Conservation (phyloP, 1,140 invertebrate genomes). For the Aphidius gifuensis region DNA sequence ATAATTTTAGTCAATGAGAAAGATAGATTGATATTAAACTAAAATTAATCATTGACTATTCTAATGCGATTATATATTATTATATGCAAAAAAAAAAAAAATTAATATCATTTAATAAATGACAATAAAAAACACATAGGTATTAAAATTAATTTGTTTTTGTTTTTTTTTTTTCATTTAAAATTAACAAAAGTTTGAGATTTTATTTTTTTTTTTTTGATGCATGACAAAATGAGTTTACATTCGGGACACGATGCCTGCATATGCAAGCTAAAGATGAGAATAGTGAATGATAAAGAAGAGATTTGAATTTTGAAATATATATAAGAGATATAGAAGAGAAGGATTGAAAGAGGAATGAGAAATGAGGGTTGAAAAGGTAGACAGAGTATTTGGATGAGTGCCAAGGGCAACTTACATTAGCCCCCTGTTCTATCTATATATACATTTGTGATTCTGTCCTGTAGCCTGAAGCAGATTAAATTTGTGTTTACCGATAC, state of each 20-base stretch:
- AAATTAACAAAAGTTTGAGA: too few species aligned
- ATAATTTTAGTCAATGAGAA: too few species aligned
- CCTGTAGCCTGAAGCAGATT: slow-evolving; percentile 25
- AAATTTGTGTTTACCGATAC: slow-evolving; percentile 33
- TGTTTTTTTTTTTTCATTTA: too few species aligned
- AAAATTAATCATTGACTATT: too few species aligned
- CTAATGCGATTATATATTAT: too few species aligned
- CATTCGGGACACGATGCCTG: slow-evolving; percentile 30
- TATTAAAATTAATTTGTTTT: too few species aligned
- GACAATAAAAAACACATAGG: too few species aligned
- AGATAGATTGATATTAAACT: too few species aligned
- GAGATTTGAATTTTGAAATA: slow-evolving; percentile 6
- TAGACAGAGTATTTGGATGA: slow-evolving; percentile 36
- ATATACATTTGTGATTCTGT: slow-evolving; percentile 31
- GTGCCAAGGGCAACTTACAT: slow-evolving; percentile 46
- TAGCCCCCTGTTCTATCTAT: slow-evolving; percentile 43
- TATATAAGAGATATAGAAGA: slow-evolving; percentile 18
- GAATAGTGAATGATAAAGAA: slow-evolving; percentile 7
- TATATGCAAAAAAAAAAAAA: too few species aligned
- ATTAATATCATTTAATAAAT: too few species aligned
- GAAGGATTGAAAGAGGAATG: not conserved
- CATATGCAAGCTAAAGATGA: slow-evolving; percentile 19
- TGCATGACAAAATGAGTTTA: slow-evolving; percentile 46
- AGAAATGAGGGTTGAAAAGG: slow-evolving; percentile 25
- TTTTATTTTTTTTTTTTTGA: slow-evolving; percentile 22